Evolutionary conservation across 2,888 invertebrate genomes (phyloP).

Genomic region (Epiblema foenella): DNA sequence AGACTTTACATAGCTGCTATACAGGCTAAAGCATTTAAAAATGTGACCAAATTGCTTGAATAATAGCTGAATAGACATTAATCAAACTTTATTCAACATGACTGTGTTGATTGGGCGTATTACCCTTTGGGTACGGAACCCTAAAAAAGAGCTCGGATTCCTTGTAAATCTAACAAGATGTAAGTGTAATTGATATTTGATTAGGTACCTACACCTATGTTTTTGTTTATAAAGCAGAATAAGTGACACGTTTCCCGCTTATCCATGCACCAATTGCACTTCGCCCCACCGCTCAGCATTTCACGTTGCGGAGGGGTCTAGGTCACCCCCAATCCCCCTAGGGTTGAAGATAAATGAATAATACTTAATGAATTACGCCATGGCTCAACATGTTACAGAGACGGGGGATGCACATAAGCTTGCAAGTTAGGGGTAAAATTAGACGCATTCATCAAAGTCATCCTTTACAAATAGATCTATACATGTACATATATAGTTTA

Average conservation of each 20-base stretch:
- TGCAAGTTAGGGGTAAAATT: slow-evolving; percentile 56
- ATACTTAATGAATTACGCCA: slow-evolving; percentile 61
- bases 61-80: no score
- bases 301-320: slow-evolving; percentile 57
- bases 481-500: no score
- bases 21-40: no score
- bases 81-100: no score
- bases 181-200: background rate
- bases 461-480: slow-evolving; percentile 54
- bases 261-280: slow-evolving; percentile 60
- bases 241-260: slow-evolving; percentile 43
- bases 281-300: slow-evolving; percentile 54
- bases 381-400: slow-evolving; percentile 48
- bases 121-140: no score
- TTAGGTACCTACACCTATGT: no score
- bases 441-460: slow-evolving; percentile 55
- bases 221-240: background rate
- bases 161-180: background rate
- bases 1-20: no score
- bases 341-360: slow-evolving; percentile 51
- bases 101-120: no score
- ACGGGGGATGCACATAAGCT: slow-evolving; percentile 42
- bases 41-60: no score
- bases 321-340: slow-evolving; percentile 57
- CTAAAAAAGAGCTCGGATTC: background rate